Evolutionary conservation across 2,888 invertebrate species (phyloP).

Genomic region (Pristionchus maxplancki): DNA sequence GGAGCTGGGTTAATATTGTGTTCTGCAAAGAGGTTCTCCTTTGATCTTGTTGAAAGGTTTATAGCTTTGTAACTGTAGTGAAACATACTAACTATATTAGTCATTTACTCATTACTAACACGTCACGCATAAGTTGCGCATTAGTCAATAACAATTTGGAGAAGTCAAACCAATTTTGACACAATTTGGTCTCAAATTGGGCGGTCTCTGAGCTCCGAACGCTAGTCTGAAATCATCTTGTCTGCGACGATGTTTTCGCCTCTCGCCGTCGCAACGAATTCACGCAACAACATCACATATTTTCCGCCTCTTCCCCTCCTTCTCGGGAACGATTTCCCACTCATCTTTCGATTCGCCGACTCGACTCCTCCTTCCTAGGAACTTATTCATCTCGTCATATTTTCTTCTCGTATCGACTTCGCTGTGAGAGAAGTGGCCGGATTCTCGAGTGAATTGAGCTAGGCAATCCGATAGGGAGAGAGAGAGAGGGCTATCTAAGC

Average conservation of each 20-base stretch:
- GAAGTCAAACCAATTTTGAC: too few species aligned
- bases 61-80: background rate
- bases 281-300: constrained; percentile 14
- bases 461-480: background rate
- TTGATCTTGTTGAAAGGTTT: too few species aligned
- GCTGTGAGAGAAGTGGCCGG: background rate
- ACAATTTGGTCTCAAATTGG: too few species aligned
- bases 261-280: background rate
- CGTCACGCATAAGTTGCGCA: too few species aligned
- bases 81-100: too few species aligned
- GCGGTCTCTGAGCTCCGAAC: too few species aligned
- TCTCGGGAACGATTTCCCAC: background rate
- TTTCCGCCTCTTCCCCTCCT: background rate
- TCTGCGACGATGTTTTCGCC: background rate
- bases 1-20: background rate
- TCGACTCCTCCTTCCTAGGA: background rate
- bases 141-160: too few species aligned
- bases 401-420: background rate
- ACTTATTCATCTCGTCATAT: background rate
- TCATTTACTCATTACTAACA: background rate
- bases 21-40: too few species aligned
- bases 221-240: background rate
- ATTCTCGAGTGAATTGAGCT: background rate
- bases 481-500: constrained; percentile 37
- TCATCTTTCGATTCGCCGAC: too few species aligned